Evolutionary conservation across 2,888 invertebrate species (phyloP), one percentile per base, ranked within the genome.

Genomic region (Epistrophella euchroma): DNA sequence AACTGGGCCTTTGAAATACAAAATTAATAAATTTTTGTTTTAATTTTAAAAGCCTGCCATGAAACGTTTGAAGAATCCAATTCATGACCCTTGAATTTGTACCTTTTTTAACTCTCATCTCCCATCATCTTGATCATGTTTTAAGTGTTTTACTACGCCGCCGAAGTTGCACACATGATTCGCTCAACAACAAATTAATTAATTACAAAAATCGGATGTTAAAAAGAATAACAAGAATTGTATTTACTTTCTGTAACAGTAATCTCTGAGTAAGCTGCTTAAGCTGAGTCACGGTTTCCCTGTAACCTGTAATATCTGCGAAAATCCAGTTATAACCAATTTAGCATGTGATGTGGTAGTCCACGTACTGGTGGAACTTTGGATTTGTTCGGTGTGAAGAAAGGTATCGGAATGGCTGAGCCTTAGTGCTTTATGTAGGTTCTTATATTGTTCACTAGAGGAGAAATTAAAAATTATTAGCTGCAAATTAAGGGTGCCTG

Each of bases 281-380:
- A 9, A 43, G 68, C 40, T 71, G 52, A 47, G 13, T 43, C 40
- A 35, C 28, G 35, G 43, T 10, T 43, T 40, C 17, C 50, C 71
- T 25, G 3, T 15, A 52, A 52, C 50, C 37, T 15, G 79, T 79
- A 52, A 45, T 43, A 73, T 78, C 78, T 74, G 74, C 70, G 50
- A 62, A 70, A 56, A 83, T 78, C 83, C 47, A 83, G 83, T 74
- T 78, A n/a, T 4, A 17, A 60, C 50, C 62, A 68, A 73, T 17
- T 17, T 58, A 28, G 7, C 2, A n/a, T 17, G 15, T 22, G 25
- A 37, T 58, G 58, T 13, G 11, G 1, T 56, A 43, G n/a, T 52
- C 15, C 40, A 22, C 68, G 35, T 40, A 17, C 19, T 43, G 35
- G 17, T 10, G n/a, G 10, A 37, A 22, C 6, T 17, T 43, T 55